Evolutionary conservation across 2,113 vertebrate genomes (phyloP).

Genomic region (Damaliscus lunatus): DNA sequence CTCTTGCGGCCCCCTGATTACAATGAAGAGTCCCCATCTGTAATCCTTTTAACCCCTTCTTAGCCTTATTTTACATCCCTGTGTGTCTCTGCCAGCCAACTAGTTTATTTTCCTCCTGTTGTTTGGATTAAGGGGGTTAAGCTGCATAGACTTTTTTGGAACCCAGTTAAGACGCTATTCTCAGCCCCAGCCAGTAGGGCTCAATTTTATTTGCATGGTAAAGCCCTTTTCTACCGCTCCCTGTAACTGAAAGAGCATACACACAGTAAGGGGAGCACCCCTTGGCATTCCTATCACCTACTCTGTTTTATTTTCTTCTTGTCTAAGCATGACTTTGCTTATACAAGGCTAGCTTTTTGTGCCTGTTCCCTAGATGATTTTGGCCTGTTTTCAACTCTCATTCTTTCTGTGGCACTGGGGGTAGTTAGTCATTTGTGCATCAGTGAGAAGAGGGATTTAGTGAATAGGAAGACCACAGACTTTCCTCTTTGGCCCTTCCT

Average conservation of each 20-base stretch:
- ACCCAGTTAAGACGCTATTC: not conserved
- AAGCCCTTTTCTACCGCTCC: not conserved
- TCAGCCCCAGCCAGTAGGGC: not conserved
- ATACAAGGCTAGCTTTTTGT: conserved; percentile 26
- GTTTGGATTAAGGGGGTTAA: conserved; percentile 35
- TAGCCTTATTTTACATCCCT: not conserved
- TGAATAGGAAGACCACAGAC: conserved; percentile 77
- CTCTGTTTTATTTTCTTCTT: conserved; percentile 46
- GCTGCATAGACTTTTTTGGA: not conserved
- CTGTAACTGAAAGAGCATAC: not conserved
- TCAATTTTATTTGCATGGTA: not conserved
- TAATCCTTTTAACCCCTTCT: conserved; percentile 20
- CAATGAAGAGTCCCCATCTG: not conserved
- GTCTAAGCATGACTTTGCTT: conserved; percentile 49
- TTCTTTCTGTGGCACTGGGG: conserved; percentile 68
- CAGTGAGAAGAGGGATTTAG: conserved; percentile 79
- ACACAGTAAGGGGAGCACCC: not conserved
- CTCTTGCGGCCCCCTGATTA: not conserved
- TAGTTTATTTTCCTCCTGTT: not conserved
- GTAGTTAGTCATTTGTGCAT: conserved; percentile 79
- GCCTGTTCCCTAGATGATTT: conserved; percentile 30
- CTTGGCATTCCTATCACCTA: conserved; percentile 3
- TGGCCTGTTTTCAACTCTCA: conserved; percentile 71
- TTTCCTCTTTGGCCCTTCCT: conserved; percentile 79
- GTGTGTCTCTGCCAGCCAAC: not conserved